Evolutionary conservation across 2,113 vertebrate genomes (phyloP), one percentile per base, ranked within the genome.

Genomic region (Synodontis membranacea): DNA sequence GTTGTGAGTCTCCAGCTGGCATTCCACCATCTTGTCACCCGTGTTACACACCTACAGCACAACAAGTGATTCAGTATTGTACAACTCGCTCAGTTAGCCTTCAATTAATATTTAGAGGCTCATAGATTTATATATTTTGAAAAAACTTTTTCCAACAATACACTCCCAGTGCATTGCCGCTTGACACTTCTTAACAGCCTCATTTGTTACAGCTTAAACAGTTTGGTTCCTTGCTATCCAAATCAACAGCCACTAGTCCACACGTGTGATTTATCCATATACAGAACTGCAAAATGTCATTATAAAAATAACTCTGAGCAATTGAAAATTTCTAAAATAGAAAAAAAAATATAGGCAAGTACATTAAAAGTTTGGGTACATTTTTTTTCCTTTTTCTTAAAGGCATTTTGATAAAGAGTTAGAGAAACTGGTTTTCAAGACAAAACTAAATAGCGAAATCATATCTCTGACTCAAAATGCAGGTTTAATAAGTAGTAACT

Each of bases 21-120:
- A 99, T 91, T 99, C 98, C 42, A 99, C 98, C 98, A 99, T 99
- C 94, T 99, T 99, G 92, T 99, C 98, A 0, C 98, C 98, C 0
- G 97, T 98, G 92, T 99, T 97, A 85, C 95, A 97, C 17, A 99
- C 98, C 98, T 99, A 89, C 50, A 42, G 23, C n/a, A 83, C 15
- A 31, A 2, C 31, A 75, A 28, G 11, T 80, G 28, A 54, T 37
- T 54, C 9, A 34, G 8, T 31, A 28, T 46, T 66, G 31, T 42
- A 70, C 6, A 23, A 31, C 15, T 52, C 2, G 14, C 21, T 78
- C 6, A 76, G 19, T n/a, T 76, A 6, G 48, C n/a, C 28, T n/a
- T 28, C 15, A 48, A 17, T 76, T 48, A 5, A 76, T 46, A 48
- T 48, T 44, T 8, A 48, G 7, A 48, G 1, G 12, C 28, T 15